Evolutionary conservation across 2,888 invertebrate species (phyloP).

Genomic region (Ochropacha duplaris): DNA sequence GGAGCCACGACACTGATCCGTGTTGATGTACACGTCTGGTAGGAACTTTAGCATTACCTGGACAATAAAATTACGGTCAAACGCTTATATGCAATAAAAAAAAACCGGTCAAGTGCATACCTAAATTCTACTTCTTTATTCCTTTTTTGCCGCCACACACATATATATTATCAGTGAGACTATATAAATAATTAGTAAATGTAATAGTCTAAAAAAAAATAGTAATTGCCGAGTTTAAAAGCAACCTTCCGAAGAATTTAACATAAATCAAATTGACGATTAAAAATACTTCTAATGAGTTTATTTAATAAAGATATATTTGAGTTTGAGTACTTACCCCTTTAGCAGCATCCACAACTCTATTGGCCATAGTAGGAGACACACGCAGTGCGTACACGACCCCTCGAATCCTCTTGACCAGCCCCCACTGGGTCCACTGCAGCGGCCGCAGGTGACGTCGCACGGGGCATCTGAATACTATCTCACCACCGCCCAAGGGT

Average conservation of each 20-base stretch:
- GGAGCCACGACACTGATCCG: constrained; percentile 94
- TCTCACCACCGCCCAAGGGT: constrained; percentile 96
- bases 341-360: constrained; percentile 96
- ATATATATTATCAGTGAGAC: too few relatives aligned
- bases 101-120: too few relatives aligned
- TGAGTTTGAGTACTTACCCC: constrained; percentile 69
- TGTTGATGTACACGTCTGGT: constrained; percentile 97
- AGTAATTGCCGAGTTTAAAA: too few relatives aligned
- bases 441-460: constrained; percentile 91
- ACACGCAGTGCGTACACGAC: constrained; percentile 94
- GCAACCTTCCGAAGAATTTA: too few relatives aligned
- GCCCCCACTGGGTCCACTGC: constrained; percentile 91
- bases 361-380: constrained; percentile 95
- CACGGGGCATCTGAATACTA: constrained; percentile 94
- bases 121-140: too few relatives aligned
- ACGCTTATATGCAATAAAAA: too few relatives aligned
- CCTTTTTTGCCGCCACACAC: too few relatives aligned
- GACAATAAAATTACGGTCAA: neutral
- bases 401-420: constrained; percentile 97
- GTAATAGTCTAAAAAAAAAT: too few relatives aligned
- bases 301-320: too few relatives aligned
- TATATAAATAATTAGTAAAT: too few relatives aligned
- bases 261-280: too few relatives aligned
- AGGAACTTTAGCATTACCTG: constrained; percentile 92
- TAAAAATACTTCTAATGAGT: too few relatives aligned